Conservation (phyloP, 2,797 vertebrate species). For the Oophaga sylvatica region DNA sequence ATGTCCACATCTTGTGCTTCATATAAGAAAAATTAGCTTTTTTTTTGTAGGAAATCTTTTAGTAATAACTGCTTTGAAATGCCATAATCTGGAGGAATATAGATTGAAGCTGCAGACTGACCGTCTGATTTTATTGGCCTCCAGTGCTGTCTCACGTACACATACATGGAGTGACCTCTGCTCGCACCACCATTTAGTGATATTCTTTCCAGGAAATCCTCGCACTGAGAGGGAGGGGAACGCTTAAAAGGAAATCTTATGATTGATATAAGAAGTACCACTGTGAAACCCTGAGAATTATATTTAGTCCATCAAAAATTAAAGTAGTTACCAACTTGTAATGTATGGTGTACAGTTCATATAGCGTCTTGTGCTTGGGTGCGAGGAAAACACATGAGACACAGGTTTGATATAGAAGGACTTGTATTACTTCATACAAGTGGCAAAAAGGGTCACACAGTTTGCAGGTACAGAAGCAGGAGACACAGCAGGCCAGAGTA, state of each 20-base stretch:
- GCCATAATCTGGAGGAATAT: conserved; percentile 67
- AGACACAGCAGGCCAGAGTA: too few species aligned
- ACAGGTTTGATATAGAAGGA: too few species aligned
- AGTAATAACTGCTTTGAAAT: neutral
- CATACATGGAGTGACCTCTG: conserved; percentile 71
- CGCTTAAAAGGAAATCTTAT: conserved; percentile 74
- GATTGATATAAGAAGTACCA: conserved; percentile 60
- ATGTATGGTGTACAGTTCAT: too few species aligned
- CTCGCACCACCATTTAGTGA: conserved; percentile 79
- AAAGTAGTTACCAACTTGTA: neutral
- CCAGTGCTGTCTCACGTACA: conserved; percentile 66
- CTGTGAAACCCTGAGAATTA: conserved; percentile 19
- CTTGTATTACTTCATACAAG: too few species aligned
- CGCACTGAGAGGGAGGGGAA: conserved; percentile 69
- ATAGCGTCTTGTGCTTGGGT: too few species aligned
- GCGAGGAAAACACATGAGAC: too few species aligned
- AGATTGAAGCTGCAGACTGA: conserved; percentile 79
- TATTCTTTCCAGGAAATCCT: conserved; percentile 78
- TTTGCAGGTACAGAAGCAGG: too few species aligned
- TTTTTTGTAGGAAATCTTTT: conserved; percentile 20
- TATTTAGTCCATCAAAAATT: neutral
- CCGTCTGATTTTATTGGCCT: conserved; percentile 76
- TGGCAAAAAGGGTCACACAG: too few species aligned
- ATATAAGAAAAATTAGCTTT: neutral
- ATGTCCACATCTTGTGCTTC: neutral